Percentiles rank a stretch among this genome's conserved stretches.
phyloP scores from a whole-genome alignment of 1,140 invertebrate genomes.

The Drosophila gunungcola region DNA sequence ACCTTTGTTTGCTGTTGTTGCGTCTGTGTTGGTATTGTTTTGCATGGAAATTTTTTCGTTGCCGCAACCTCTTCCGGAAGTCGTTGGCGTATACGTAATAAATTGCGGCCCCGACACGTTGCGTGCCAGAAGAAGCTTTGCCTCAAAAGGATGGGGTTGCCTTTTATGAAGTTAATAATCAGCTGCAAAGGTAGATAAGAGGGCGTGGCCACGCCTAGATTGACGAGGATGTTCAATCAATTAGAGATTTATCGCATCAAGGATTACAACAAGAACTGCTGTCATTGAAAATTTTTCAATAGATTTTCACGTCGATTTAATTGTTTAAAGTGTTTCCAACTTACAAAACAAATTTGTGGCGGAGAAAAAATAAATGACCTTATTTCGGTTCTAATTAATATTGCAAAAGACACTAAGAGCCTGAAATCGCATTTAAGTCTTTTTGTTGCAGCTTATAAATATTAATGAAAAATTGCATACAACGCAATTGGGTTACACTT shows the following conservation, averaged over 20 bases:
- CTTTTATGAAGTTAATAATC: conserved; percentile 32
- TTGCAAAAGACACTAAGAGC: too few species aligned
- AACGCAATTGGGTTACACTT: too few species aligned
- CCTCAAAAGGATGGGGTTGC: conserved; percentile 4
- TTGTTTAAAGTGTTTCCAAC: too few species aligned
- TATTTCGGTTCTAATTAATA: too few species aligned
- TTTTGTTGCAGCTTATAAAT: too few species aligned
- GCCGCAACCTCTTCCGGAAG: conserved; percentile 65
- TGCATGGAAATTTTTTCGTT: conserved; percentile 55
- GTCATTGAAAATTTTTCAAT: too few species aligned
- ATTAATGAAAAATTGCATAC: too few species aligned
- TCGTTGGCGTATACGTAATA: conserved; percentile 80
- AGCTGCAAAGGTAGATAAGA: conserved; percentile 29
- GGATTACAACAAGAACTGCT: too few species aligned
- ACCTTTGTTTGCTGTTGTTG: conserved; percentile 12
- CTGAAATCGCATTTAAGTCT: too few species aligned
- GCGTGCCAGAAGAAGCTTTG: conserved; percentile 61
- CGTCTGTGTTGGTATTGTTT: conserved; percentile 32
- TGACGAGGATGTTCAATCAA: conserved; percentile 34
- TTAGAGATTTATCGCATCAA: conserved; percentile 25
- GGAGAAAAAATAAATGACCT: too few species aligned
- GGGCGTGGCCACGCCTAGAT: conserved; percentile 22
- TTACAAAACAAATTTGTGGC: too few species aligned
- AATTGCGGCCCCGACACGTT: conserved; percentile 57
- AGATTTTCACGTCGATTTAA: too few species aligned